Conservation (phyloP, 2,797 vertebrate species). For the Notolepis coatsorum region DNA sequence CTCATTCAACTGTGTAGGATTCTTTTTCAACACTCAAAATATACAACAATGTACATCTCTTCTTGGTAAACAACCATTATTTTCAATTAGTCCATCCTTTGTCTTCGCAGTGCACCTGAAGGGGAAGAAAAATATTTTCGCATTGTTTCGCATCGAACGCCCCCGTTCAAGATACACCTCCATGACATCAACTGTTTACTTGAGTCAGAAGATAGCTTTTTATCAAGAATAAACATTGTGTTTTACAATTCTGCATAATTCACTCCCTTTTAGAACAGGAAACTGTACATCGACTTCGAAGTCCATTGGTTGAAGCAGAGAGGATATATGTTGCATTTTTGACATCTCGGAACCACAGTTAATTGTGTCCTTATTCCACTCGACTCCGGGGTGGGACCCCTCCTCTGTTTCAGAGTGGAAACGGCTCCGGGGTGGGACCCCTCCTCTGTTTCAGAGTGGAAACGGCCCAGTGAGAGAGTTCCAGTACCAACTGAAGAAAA, state of each 20-base stretch:
- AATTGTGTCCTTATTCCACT: constrained; percentile 1
- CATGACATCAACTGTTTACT: constrained; percentile 35
- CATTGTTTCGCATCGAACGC: constrained; percentile 81
- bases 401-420: not conserved
- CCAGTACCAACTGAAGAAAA: constrained; percentile 5
- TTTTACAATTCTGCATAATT: constrained; percentile 50
- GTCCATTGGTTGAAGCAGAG: constrained; percentile 50
- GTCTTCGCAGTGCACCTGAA: constrained; percentile 95
- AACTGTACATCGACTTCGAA: constrained; percentile 52
- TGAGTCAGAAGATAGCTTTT: constrained; percentile 31
- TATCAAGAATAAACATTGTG: constrained; percentile 53
- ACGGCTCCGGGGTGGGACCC: not conserved
- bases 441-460: not conserved
- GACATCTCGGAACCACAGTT: constrained; percentile 44
- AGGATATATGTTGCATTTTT: constrained; percentile 69
- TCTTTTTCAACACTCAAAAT: constrained; percentile 79
- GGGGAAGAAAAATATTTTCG: constrained; percentile 85
- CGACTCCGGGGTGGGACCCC: constrained; percentile 2
- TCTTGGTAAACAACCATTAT: constrained; percentile 91
- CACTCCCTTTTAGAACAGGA: constrained; percentile 64
- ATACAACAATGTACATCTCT: constrained; percentile 96
- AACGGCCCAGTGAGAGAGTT: not conserved
- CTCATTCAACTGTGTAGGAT: constrained; percentile 40
- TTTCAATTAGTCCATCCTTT: constrained; percentile 83
- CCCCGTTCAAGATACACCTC: constrained; percentile 45